phyloP scores from a whole-genome alignment of 2,888 invertebrate genomes.

The Lissonota sp. region DNA sequence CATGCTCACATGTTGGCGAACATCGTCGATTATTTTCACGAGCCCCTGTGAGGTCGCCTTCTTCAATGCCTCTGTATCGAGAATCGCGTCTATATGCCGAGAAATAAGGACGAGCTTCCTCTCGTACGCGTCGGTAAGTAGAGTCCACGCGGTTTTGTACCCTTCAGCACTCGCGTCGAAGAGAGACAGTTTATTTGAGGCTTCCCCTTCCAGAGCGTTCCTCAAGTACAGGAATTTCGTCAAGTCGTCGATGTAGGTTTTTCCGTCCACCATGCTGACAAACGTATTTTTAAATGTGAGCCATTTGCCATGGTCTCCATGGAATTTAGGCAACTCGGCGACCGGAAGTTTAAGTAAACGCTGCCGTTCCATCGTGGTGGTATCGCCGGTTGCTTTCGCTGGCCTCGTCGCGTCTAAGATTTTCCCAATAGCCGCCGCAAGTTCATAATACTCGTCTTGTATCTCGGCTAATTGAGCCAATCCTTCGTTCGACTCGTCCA shows the following conservation, averaged over 20 bases:
- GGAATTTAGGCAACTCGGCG: conserved; percentile 59
- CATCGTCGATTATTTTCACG: conserved; percentile 34
- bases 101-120: conserved; percentile 56
- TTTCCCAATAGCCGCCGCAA: conserved; percentile 33
- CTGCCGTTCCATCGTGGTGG: conserved; percentile 43
- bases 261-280: conserved; percentile 50
- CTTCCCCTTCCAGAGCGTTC: conserved; percentile 41
- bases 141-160: conserved; percentile 47
- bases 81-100: conserved; percentile 47
- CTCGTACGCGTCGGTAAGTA: conserved; percentile 44
- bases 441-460: conserved; percentile 45
- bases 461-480: conserved; percentile 23
- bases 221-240: conserved; percentile 58
- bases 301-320: conserved; percentile 60
- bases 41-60: conserved; percentile 26
- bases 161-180: conserved; percentile 48
- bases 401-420: conserved; percentile 26
- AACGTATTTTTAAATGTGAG: conserved; percentile 53
- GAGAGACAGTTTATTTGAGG: conserved; percentile 47
- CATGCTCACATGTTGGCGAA: conserved; percentile 64
- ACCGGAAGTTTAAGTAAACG: conserved; percentile 46
- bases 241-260: conserved; percentile 52
- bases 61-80: conserved; percentile 34
- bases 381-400: conserved; percentile 35
- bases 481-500: conserved; percentile 10